Evolutionary conservation across 1,140 invertebrate genomes (phyloP), one percentile per base, ranked within the genome.

Genomic region (Drosophila orena): DNA sequence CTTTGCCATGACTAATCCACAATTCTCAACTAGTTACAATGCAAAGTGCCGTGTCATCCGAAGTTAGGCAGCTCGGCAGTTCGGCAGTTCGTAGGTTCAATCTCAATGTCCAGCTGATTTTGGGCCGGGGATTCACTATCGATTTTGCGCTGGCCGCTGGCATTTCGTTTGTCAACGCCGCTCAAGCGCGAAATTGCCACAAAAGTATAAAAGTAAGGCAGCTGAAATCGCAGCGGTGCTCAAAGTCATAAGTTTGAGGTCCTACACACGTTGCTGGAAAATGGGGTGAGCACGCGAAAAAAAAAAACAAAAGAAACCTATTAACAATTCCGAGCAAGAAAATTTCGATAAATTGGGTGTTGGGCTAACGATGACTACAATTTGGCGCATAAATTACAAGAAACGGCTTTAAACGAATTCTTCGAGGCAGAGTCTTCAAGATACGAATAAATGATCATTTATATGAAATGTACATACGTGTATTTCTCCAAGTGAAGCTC

Each of bases 141-240:
- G 62, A 65, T 83, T 88, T 88, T 46, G 55, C 65, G 62, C 66
- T 73, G 65, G 78, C 66, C 73, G 69, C 61, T 71, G 35, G 42
- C 30, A 58, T 62, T 65, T 17, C 65, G 40, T 40, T 64, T 76
- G 70, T 71, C 54, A 76, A 69, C 60, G 73, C 62, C 70, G 62
- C 38, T 83, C 75, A 88, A 83, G 55, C 83, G 83, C 65, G 79
- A 86, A 86, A 86, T 86, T 86, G 83, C 79, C 68, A 58, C 60
- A 78, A 61, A 61, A 61, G 12, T 44, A 50, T 50, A 50, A 65
- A 44, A 35, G 34, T 42, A 24, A 59, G 42, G 77, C 81, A 79
- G 77, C 81, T 77, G 81, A 43, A 46, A 42, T 10, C 27, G 59
- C 34, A 37, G 35, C 49, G 38, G 20, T 15, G 38, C 47, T 50